phyloP scores from a whole-genome alignment of 2,888 invertebrate genomes.

The Macropis europaea region DNA sequence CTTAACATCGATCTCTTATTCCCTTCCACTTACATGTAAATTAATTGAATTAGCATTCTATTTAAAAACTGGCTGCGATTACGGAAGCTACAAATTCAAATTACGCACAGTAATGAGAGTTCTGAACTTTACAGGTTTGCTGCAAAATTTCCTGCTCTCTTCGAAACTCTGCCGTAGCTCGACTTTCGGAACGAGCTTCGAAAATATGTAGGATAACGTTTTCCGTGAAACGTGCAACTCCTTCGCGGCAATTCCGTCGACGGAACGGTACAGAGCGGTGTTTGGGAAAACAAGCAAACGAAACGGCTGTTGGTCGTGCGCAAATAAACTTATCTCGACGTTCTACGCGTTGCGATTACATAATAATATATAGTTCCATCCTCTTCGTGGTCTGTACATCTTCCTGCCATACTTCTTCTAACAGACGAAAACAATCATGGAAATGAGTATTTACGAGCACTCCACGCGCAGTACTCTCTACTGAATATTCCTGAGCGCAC shows the following conservation, averaged over 20 bases:
- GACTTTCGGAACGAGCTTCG: background rate
- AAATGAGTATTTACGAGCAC: slow-evolving; percentile 19
- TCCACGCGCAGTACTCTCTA: too few relatives aligned
- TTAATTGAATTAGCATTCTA: too few relatives aligned
- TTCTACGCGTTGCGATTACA: slow-evolving; percentile 71
- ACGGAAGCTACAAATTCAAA: too few relatives aligned
- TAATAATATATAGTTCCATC: slow-evolving; percentile 61
- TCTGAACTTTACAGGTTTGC: too few relatives aligned
- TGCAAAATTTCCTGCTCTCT: too few relatives aligned
- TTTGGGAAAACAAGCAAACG: slow-evolving; percentile 57
- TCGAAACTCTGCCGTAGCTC: too few relatives aligned
- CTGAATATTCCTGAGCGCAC: too few relatives aligned
- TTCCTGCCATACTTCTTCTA: background rate
- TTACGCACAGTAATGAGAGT: too few relatives aligned
- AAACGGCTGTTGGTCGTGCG: slow-evolving; percentile 34
- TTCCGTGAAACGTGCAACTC: background rate
- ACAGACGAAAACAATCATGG: slow-evolving; percentile 42
- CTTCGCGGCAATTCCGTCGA: background rate
- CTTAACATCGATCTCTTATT: too few relatives aligned
- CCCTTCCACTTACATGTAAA: too few relatives aligned
- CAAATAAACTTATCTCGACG: slow-evolving; percentile 67
- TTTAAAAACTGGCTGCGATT: too few relatives aligned
- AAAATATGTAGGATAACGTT: background rate
- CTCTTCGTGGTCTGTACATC: background rate
- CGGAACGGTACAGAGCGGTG: slow-evolving; percentile 1